Evolutionary conservation across 2,113 vertebrate genomes (phyloP), one percentile per base, ranked within the genome.

Genomic region (Perca schrenkii): DNA sequence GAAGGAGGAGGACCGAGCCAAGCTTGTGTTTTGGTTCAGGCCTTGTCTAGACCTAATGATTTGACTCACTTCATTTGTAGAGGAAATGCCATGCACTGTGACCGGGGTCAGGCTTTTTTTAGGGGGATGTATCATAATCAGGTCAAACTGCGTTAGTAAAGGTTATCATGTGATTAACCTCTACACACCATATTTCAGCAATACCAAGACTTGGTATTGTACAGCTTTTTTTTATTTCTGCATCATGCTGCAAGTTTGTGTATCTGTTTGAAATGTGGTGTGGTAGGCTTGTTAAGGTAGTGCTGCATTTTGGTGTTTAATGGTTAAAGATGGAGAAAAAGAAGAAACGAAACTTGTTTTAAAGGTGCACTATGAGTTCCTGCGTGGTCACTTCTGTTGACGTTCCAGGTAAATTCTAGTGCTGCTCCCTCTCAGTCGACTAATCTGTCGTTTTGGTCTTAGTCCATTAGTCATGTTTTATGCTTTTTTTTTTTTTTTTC

Each of bases 21-120:
- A 75, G 84, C 56, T 19, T 74, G 80, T 90, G 84, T 91, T 86
- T 81, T 71, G 69, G 74, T 79, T 36, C 69, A 19, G 85, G 72
- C 83, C 79, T 64, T 0, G 82, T 88, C 91, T 70, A 75, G 86
- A 88, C 79, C 11, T 53, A n/a, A 2, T 28, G 76, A 77, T 61
- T 61, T 1, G 86, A 85, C 83, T 84, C 84, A 58, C 21, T 73
- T 65, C n/a, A 31, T 70, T 7, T 54, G 19, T 22, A 54, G 57
- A 68, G 74, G 80, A 69, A 58, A 68, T 61, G 61, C 34, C 50
- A 70, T 58, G 34, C 16, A 13, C 63, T 74, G 78, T 69, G 64
- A 76, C 54, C 25, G 5, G 69, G 52, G 31, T 74, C 58, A 21
- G 65, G 17, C 8, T 60, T 74, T 72, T 72, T 75, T 68, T 34